Conservation (phyloP, 1,140 invertebrate species). For the Leptopilina boulardi region DNA sequence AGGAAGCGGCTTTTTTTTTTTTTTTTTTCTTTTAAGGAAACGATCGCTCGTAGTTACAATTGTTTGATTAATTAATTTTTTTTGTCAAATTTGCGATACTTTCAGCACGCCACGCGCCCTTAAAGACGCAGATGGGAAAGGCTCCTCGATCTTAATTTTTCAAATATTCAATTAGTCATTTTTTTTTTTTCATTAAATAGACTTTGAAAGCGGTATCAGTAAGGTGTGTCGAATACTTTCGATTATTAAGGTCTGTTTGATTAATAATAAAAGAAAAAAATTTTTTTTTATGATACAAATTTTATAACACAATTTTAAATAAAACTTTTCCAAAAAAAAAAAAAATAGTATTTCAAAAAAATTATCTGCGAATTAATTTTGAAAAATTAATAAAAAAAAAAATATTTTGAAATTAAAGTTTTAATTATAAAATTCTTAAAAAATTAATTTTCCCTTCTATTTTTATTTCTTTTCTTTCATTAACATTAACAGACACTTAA, state of each 20-base stretch:
- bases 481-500: background rate
- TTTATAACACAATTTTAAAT: slow-evolving; percentile 14
- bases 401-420: too few relatives aligned
- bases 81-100: slow-evolving; percentile 1
- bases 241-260: slow-evolving; percentile 16
- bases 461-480: background rate
- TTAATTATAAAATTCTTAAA: too few relatives aligned
- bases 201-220: slow-evolving; percentile 18
- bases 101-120: slow-evolving; percentile 20
- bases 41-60: background rate
- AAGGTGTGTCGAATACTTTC: slow-evolving; percentile 23
- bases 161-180: background rate
- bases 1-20: background rate
- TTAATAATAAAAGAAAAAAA: background rate
- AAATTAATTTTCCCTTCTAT: slow-evolving; percentile 37
- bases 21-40: background rate
- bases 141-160: slow-evolving; percentile 32
- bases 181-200: slow-evolving; percentile 3
- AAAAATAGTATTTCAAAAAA: too few relatives aligned
- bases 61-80: background rate
- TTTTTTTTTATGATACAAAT: slow-evolving; percentile 18
- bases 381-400: background rate
- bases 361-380: too few relatives aligned
- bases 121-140: slow-evolving; percentile 9
- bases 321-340: background rate